These are phyloP conservation scores for Dysdera silvatica DNA, from an alignment of 1,140 invertebrate genomes.

Conservation along the genomic window DNA sequence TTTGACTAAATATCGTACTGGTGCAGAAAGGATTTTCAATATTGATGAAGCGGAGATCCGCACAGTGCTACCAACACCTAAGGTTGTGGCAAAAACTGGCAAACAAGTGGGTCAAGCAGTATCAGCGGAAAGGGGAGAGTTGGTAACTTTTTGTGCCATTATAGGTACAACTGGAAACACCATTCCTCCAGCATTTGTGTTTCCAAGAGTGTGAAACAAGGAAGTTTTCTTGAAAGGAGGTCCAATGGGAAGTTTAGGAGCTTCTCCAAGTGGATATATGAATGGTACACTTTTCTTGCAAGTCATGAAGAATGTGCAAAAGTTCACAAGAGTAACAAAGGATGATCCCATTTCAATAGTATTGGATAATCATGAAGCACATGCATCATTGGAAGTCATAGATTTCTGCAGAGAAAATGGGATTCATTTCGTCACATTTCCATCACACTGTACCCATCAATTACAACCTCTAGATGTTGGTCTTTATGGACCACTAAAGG, in stretches of 20 bases:
- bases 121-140: slow-evolving; percentile 44
- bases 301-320: slow-evolving; percentile 45
- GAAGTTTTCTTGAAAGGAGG: slow-evolving; percentile 39
- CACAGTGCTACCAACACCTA: slow-evolving; percentile 44
- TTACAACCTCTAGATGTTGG: too few species aligned
- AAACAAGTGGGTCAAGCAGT: slow-evolving; percentile 45
- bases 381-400: not conserved
- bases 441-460: too few species aligned
- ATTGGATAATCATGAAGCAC: slow-evolving; percentile 43
- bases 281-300: slow-evolving; percentile 43
- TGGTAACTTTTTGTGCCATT: slow-evolving; percentile 33
- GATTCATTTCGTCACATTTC: too few species aligned
- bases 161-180: slow-evolving; percentile 35
- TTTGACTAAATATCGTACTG: slow-evolving; percentile 31
- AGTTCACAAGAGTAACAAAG: slow-evolving; percentile 34
- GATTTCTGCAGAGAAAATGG: too few species aligned
- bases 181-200: slow-evolving; percentile 39
- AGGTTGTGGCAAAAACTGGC: slow-evolving; percentile 44
- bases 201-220: slow-evolving; percentile 36
- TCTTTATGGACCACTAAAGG: too few species aligned
- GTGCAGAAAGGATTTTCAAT: slow-evolving; percentile 42
- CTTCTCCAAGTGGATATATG: slow-evolving; percentile 48
- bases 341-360: slow-evolving; percentile 40
- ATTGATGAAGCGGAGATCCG: slow-evolving; percentile 48
- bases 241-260: slow-evolving; percentile 37